Evolutionary conservation across 2,888 invertebrate species (phyloP), one percentile per base, ranked within the genome.

Genomic region (Crocallis elinguaria): DNA sequence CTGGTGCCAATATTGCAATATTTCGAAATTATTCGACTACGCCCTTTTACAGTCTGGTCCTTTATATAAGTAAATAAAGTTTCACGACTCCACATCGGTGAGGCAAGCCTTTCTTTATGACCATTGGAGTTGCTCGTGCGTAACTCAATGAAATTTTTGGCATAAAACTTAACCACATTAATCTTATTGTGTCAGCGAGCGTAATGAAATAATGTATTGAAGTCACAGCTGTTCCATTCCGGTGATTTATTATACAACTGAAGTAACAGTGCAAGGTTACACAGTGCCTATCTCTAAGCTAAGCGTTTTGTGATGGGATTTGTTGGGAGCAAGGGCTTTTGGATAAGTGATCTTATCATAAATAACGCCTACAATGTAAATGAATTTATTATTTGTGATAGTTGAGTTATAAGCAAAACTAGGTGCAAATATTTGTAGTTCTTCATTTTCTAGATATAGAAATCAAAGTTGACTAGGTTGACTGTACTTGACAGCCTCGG

Each of bases 51-150:
- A 68, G 39, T 39, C 43, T 39, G 19, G 64, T 59, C 46, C 25
- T 61, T 66, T 70, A 68, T 57, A 58, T 69, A 73, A 71, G 57
- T 45, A 53, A 60, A 65, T 68, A 48, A 62, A 62, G 60, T 62
- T 58, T 30, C 36, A 46, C 42, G 49, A 48, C 44, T 49, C 7
- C 19, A 13, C 44, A 41, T 41, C 27, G 27, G 29, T 14, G 12
- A 11, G 9, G 12, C 27, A 14, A 12, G 33, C 43, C 43, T 52
- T 53, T 61, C 56, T 58, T 61, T 55, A 46, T 14, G 16, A 44
- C 48, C 43, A 58, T 53, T 58, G 62, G 62, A 67, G 35, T 61
- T 51, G 54, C 46, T 50, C 67, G 69, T 68, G 72, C 72, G 67
- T 68, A 60, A 60, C 62, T 37, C 30, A 51, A 60, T 57, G 42